These are phyloP conservation scores for Dicyrtoma fusca DNA, from an alignment of 2,888 invertebrate genomes.

Conservation along the genomic window DNA sequence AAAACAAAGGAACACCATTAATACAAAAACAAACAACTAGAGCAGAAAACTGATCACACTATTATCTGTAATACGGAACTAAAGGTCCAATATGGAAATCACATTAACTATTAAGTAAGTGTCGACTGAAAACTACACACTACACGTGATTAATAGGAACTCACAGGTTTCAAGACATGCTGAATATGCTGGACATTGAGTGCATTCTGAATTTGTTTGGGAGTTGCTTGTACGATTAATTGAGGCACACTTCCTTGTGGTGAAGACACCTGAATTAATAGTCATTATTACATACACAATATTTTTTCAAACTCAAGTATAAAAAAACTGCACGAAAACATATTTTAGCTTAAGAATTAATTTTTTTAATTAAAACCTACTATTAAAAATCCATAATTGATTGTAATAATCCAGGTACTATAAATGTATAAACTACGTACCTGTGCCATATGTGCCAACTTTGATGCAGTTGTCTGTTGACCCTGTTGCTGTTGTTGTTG, in stretches of 20 bases:
- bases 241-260: constrained; percentile 25
- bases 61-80: too few species aligned
- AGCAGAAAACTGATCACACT: too few species aligned
- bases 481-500: constrained; percentile 28
- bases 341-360: too few species aligned
- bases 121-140: not conserved
- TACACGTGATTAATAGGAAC: not conserved
- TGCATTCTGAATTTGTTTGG: constrained; percentile 67
- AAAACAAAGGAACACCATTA: too few species aligned
- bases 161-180: constrained; percentile 68
- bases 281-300: constrained; percentile 6
- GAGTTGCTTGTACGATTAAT: constrained; percentile 70
- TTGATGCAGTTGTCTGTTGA: constrained; percentile 30
- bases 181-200: constrained; percentile 76
- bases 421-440: constrained; percentile 12
- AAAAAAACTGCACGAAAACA: too few species aligned
- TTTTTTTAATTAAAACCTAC: not conserved
- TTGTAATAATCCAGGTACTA: too few species aligned
- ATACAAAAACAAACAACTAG: too few species aligned
- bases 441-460: constrained; percentile 41
- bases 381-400: too few species aligned
- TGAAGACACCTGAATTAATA: constrained; percentile 27
- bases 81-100: too few species aligned
- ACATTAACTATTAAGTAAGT: too few species aligned
- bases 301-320: not conserved